Percentiles rank a stretch among this genome's conserved stretches.
phyloP scores from a whole-genome alignment of 2,888 invertebrate species.

The Nephrotoma appendiculata region DNA sequence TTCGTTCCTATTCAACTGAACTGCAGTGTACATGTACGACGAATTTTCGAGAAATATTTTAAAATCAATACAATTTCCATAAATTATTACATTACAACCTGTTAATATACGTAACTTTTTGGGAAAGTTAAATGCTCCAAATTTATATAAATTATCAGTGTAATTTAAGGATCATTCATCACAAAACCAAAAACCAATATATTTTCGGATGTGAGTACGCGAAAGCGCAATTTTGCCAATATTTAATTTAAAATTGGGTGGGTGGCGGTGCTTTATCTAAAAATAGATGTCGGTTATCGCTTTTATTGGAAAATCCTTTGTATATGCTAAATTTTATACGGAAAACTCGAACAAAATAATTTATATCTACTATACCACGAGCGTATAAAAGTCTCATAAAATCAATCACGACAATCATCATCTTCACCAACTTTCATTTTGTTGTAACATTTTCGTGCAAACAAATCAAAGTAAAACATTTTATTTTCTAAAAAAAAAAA shows the following conservation, averaged over 20 bases:
- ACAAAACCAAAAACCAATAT: neutral
- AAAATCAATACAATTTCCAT: neutral
- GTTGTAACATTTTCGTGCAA: neutral
- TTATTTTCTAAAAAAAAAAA: neutral
- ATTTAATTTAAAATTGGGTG: no score
- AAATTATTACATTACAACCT: neutral
- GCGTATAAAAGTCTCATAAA: neutral
- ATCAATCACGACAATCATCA: neutral
- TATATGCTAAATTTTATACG: neutral
- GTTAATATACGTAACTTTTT: neutral
- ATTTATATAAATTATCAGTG: neutral
- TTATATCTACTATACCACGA: neutral
- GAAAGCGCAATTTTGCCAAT: no score
- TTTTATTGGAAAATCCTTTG: no score
- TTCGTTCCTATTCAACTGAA: no score
- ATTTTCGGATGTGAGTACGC: neutral
- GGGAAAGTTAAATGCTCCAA: neutral
- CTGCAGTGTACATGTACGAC: no score
- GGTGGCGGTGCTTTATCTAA: no score
- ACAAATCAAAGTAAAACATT: neutral
- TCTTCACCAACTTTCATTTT: neutral
- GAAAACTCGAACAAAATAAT: neutral
- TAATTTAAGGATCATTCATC: neutral
- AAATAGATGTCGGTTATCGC: no score
- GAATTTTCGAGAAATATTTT: neutral